A percentile compares a stretch with the other conserved stretches of the same genome.
phyloP scores from a whole-genome alignment of 2,888 invertebrate species.

The Chalcis sispes region DNA sequence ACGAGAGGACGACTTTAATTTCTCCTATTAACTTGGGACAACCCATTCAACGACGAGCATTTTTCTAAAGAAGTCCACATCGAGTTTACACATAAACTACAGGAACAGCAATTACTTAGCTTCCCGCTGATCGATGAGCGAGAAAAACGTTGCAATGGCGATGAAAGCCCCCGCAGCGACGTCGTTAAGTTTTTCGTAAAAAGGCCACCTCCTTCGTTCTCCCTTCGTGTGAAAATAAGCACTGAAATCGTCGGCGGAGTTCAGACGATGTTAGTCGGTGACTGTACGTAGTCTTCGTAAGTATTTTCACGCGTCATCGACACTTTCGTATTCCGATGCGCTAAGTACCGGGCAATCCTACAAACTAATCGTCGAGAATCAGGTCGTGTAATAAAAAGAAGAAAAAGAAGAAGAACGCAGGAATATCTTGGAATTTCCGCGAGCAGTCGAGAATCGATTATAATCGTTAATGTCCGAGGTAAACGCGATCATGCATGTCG shows the following conservation, averaged over 20 bases:
- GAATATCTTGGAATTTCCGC: constrained; percentile 39
- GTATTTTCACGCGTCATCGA: constrained; percentile 54
- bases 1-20: too few relatives aligned
- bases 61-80: too few relatives aligned
- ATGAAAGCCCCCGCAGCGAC: not conserved
- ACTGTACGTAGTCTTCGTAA: not conserved
- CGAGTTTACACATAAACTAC: too few relatives aligned
- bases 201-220: too few relatives aligned
- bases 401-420: too few relatives aligned
- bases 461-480: constrained; percentile 17
- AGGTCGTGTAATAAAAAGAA: not conserved
- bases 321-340: constrained; percentile 42
- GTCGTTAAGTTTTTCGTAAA: not conserved
- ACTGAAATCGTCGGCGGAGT: constrained; percentile 34
- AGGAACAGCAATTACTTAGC: constrained; percentile 1
- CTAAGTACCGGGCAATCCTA: not conserved
- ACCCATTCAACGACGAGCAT: too few relatives aligned
- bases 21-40: too few relatives aligned
- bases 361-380: too few relatives aligned
- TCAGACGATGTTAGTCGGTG: constrained; percentile 11
- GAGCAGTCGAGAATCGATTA: constrained; percentile 17
- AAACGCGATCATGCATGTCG: constrained; percentile 36
- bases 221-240: too few relatives aligned
- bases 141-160: too few relatives aligned
- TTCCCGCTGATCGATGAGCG: too few relatives aligned